Conservation (phyloP, 2,113 vertebrate genomes). For the Ciconia maguari region DNA sequence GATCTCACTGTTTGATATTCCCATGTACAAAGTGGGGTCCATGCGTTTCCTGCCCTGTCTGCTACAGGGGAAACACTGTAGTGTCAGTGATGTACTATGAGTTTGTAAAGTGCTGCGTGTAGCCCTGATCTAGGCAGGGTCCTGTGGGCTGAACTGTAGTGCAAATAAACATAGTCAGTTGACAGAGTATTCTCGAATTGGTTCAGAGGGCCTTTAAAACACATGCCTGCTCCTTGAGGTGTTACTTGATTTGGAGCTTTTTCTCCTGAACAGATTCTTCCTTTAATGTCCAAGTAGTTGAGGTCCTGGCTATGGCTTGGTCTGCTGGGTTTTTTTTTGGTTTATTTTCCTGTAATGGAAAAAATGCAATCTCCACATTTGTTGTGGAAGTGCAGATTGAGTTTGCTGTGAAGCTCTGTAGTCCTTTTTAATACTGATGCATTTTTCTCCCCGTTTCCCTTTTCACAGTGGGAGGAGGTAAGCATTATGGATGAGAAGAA, state of each 20-base stretch:
- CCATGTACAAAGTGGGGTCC: neutral
- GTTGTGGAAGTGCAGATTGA: neutral
- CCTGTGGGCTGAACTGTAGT: neutral
- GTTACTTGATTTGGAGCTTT: neutral
- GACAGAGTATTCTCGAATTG: neutral
- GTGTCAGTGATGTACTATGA: neutral
- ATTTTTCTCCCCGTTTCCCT: neutral
- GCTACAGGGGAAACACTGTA: no score
- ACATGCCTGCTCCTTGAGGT: neutral
- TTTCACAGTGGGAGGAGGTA: slow-evolving; percentile 95
- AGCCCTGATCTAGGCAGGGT: neutral
- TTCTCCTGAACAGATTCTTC: neutral
- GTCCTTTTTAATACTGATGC: neutral
- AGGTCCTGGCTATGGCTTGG: neutral
- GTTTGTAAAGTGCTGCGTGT: fast-evolving
- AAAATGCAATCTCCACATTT: neutral
- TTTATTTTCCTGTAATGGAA: neutral
- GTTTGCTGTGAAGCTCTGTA: neutral
- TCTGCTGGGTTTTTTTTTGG: neutral
- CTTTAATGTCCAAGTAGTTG: neutral
- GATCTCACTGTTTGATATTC: neutral
- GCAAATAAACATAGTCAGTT: neutral
- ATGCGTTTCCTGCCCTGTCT: neutral
- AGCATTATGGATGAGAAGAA: slow-evolving; percentile 99
- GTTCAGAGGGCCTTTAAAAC: neutral